Evolutionary conservation across 64 coral and sea anemone species (phyloP), one percentile per base, ranked within the genome.

Genomic region (Actinia tenebrosa): DNA sequence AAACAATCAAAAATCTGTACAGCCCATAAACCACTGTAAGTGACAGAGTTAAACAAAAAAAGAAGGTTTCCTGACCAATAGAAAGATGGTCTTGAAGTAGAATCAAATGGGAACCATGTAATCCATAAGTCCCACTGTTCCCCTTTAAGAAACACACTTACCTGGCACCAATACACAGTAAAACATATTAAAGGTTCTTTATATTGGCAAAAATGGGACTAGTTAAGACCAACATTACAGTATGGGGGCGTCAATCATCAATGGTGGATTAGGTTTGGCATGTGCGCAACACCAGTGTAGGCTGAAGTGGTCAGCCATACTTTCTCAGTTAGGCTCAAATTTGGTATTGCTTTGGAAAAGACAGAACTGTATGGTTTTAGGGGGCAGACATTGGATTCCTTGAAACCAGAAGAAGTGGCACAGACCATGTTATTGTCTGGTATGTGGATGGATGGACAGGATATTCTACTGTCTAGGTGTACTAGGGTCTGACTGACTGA

Each of bases 401-500:
- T 81, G 44, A 20, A 50, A 53, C 79, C 79, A 81, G 43, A 20
- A 80, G 42, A 17, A 37, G 79, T 53, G 79, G 16, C 79, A 81
- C 79, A 81, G 79, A 75, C 69, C 69, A 75, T 75, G 69, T 42
- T 75, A 75, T 75, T 81, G 50, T 81, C 83, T 85, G 52, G 56
- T 85, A 43, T 59, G 50, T 85, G 60, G 83, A 44, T 85, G 83
- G 83, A 43, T 85, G 83, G 83, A 62, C 83, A 85, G 83, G 56
- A 18, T 81, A 42, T 75, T 75, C 79, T 81, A 37, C 77, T 45
- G 77, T 43, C 77, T 45, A 42, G 23, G 30, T 45, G 47, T 50
- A 50, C 79, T 81, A 81, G 79, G 79, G 79, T 17, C 79, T 81
- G 79, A 81, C 69, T 13, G 79, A 45, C 79, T 81, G 79, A 81